A percentile compares a stretch with the other conserved stretches of the same genome.
Conservation (phyloP, 2,888 invertebrate genomes). For the Heliothis peltigera region DNA sequence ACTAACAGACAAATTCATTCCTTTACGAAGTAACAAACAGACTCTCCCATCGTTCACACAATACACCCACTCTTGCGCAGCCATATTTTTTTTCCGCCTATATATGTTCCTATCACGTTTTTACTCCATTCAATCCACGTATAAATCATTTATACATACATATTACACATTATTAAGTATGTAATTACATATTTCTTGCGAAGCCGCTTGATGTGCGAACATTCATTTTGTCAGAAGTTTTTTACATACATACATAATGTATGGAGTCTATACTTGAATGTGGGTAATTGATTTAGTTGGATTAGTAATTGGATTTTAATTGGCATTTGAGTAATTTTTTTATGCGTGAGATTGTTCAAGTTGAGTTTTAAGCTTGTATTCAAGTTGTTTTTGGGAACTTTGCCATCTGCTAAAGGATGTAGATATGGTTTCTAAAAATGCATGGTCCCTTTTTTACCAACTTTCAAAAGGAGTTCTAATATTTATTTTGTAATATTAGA, state of each 20-base stretch:
- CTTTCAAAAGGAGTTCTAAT: too few species aligned
- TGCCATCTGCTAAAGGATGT: too few species aligned
- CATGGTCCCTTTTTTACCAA: too few species aligned
- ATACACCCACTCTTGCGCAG: conserved; percentile 44
- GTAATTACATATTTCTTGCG: conserved; percentile 70
- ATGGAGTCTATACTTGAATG: conserved; percentile 14
- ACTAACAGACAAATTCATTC: conserved; percentile 3
- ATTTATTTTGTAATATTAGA: too few species aligned
- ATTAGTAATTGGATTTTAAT: conserved; percentile 30
- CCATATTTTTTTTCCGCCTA: conserved; percentile 47
- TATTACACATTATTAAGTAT: conserved; percentile 70
- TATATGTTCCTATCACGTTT: conserved; percentile 54
- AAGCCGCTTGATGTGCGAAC: conserved; percentile 68
- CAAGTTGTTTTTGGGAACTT: too few species aligned
- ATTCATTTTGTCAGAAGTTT: conserved; percentile 56
- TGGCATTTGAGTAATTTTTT: conserved; percentile 18
- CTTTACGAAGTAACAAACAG: conserved; percentile 37
- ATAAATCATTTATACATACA: conserved; percentile 66
- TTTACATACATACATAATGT: conserved; percentile 24
- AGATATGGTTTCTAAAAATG: too few species aligned
- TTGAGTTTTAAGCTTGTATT: too few species aligned
- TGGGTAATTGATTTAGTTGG: conserved; percentile 40
- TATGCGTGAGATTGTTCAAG: background rate
- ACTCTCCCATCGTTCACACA: conserved; percentile 2
- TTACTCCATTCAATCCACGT: conserved; percentile 49